A percentile compares a stretch with the other conserved stretches of the same genome.
Conservation (phyloP, 2,888 invertebrate genomes). For the Melieria crassipennis region DNA sequence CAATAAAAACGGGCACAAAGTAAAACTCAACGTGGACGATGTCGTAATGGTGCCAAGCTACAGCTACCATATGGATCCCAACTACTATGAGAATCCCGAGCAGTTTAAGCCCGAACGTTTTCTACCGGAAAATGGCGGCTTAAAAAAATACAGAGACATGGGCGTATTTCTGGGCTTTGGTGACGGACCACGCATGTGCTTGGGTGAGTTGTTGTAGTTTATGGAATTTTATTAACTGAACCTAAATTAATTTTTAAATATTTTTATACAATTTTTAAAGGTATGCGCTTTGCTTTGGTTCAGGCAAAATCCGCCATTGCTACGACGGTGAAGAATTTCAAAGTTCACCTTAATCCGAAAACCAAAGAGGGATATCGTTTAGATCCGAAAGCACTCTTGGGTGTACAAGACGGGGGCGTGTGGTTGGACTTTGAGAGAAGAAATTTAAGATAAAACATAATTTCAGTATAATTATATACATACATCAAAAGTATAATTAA, state of each 20-base stretch:
- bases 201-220: conserved; percentile 47
- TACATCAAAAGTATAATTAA: too few species aligned
- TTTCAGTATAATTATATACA: too few species aligned
- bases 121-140: conserved; percentile 52
- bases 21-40: conserved; percentile 51
- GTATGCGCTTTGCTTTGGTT: conserved; percentile 55
- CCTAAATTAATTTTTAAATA: not conserved
- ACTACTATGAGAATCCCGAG: conserved; percentile 54
- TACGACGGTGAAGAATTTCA: conserved; percentile 51
- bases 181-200: conserved; percentile 63
- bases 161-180: conserved; percentile 62
- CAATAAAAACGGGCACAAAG: conserved; percentile 46
- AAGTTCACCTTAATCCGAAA: conserved; percentile 49
- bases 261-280: conserved; percentile 28
- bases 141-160: conserved; percentile 54
- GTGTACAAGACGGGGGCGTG: conserved; percentile 56
- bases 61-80: conserved; percentile 58
- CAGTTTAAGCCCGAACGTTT: conserved; percentile 62
- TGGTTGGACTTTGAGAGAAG: conserved; percentile 55
- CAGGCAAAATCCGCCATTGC: conserved; percentile 57
- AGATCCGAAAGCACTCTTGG: conserved; percentile 54
- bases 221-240: not conserved
- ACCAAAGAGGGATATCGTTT: conserved; percentile 51
- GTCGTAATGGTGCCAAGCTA: conserved; percentile 57
- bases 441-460: not conserved